phyloP scores from a whole-genome alignment of 2,888 invertebrate species.

The Druceiella hillmani region DNA sequence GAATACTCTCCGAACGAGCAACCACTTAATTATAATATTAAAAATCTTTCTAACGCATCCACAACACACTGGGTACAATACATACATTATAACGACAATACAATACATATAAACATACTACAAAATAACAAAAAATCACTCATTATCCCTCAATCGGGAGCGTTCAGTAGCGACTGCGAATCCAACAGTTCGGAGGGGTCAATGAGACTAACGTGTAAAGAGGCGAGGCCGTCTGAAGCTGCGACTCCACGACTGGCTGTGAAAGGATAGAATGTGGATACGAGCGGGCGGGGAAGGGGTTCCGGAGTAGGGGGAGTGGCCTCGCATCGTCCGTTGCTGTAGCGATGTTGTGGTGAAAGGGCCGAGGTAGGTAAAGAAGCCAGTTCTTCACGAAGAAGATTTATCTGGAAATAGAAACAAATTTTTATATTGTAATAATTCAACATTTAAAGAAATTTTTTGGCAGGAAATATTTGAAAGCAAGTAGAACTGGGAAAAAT shows the following conservation, averaged over 20 bases:
- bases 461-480: too few species aligned
- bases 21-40: too few species aligned
- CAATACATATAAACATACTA: not conserved
- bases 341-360: constrained; percentile 33
- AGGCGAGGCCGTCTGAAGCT: constrained; percentile 29
- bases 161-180: constrained; percentile 64
- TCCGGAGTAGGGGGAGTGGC: constrained; percentile 14
- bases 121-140: constrained; percentile 4
- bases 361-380: constrained; percentile 27
- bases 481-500: too few species aligned
- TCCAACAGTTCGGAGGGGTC: constrained; percentile 59
- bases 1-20: too few species aligned
- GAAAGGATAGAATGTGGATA: constrained; percentile 45
- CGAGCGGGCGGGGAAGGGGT: constrained; percentile 24
- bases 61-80: too few species aligned
- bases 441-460: too few species aligned
- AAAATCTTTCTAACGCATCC: too few species aligned
- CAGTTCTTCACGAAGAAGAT: constrained; percentile 36
- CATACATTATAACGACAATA: too few species aligned
- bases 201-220: constrained; percentile 55
- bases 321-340: constrained; percentile 29
- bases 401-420: too few species aligned
- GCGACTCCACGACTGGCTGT: constrained; percentile 29
- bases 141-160: constrained; percentile 61
- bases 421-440: too few species aligned